These are phyloP conservation scores for Stichodactyla mertensii DNA, from an alignment of 64 coral and sea anemone genomes.

Conservation along the genomic window DNA sequence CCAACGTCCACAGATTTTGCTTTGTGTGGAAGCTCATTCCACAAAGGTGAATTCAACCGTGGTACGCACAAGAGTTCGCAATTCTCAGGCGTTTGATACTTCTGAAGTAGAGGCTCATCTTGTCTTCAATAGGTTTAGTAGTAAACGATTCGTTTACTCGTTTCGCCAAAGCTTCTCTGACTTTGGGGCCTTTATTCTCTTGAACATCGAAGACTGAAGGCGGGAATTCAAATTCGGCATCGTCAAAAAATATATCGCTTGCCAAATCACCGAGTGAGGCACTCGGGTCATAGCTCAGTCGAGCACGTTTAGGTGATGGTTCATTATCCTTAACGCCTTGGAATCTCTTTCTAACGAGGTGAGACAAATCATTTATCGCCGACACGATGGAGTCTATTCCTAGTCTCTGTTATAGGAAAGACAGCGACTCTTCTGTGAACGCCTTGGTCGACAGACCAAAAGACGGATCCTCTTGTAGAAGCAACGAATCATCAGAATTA, in stretches of 20 bases:
- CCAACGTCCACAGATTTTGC: conserved; percentile 35
- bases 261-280: no score
- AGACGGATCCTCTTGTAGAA: neutral
- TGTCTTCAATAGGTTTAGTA: no score
- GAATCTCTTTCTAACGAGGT: neutral
- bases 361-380: neutral
- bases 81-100: conserved; percentile 36
- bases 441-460: neutral
- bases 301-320: no score
- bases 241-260: neutral
- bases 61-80: conserved; percentile 31
- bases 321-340: no score
- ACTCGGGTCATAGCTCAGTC: neutral
- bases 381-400: neutral
- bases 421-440: conserved; percentile 1
- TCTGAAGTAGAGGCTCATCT: conserved; percentile 27
- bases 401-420: neutral
- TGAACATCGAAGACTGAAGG: no score
- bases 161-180: no score
- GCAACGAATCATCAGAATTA: neutral
- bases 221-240: neutral
- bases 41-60: conserved; percentile 38
- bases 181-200: no score
- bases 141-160: no score
- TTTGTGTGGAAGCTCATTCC: conserved; percentile 39